Evolutionary conservation across 2,888 invertebrate genomes (phyloP).

Genomic region (Drosophila ustulata): DNA sequence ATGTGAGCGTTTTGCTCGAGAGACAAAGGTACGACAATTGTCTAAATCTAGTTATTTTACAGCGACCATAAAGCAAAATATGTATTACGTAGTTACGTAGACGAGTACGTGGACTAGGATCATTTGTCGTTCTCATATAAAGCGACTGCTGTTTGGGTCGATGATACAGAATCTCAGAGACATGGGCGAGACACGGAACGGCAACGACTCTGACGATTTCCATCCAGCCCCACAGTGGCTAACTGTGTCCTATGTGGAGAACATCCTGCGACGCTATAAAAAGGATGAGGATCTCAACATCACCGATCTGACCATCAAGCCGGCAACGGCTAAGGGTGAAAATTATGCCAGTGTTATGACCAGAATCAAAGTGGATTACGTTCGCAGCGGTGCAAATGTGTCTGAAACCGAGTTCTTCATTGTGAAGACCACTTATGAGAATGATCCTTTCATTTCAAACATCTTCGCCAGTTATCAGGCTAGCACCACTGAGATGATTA

Average conservation of each 20-base stretch:
- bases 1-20: neutral
- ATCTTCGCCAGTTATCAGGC: conserved; percentile 68
- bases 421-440: conserved; percentile 75
- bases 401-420: conserved; percentile 60
- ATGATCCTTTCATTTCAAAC: conserved; percentile 58
- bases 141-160: neutral
- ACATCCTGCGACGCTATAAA: conserved; percentile 60
- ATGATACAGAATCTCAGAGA: conserved; percentile 24
- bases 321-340: conserved; percentile 78
- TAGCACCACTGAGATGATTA: conserved; percentile 76
- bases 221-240: conserved; percentile 73
- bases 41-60: conserved; percentile 25
- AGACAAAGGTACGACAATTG: conserved; percentile 33
- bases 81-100: conserved; percentile 10
- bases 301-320: conserved; percentile 49
- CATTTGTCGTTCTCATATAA: conserved; percentile 45
- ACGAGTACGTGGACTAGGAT: neutral
- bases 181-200: conserved; percentile 58
- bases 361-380: conserved; percentile 60
- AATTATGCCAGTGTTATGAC: conserved; percentile 79
- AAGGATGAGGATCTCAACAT: conserved; percentile 65
- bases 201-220: conserved; percentile 24
- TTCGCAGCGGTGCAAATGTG: conserved; percentile 27
- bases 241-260: conserved; percentile 69
- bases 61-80: conserved; percentile 15